These are phyloP conservation scores for Chromobotia macracanthus DNA, from an alignment of 2,797 vertebrate species.

Conservation along the genomic window DNA sequence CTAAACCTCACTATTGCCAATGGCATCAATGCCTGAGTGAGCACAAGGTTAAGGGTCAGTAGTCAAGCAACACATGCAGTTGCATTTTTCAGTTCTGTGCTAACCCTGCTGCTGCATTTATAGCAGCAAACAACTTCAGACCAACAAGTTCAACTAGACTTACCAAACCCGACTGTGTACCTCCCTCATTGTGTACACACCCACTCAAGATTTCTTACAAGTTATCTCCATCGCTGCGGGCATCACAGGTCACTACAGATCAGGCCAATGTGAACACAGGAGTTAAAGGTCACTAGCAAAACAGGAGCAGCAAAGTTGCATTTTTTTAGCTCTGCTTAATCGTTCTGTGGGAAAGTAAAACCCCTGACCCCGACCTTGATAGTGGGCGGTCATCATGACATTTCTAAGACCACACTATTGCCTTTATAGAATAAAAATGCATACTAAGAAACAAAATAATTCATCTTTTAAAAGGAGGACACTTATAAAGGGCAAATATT, in stretches of 20 bases:
- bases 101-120: background rate
- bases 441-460: background rate
- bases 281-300: background rate
- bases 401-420: background rate
- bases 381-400: background rate
- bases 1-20: background rate
- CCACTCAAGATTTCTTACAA: background rate
- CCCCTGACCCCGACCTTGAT: background rate
- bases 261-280: background rate
- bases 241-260: background rate
- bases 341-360: background rate
- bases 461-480: background rate
- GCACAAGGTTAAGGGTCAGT: background rate
- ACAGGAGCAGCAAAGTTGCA: background rate
- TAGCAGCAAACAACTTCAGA: background rate
- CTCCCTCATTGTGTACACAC: background rate
- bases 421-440: background rate
- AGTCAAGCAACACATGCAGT: background rate
- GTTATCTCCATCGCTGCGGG: background rate
- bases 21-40: background rate
- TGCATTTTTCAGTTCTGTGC: background rate
- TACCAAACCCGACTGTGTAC: background rate
- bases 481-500: slow-evolving; percentile 8
- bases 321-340: background rate
- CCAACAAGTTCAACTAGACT: background rate